Evolutionary conservation across 2,888 invertebrate genomes (phyloP).

Genomic region (Drosophila macrospina): DNA sequence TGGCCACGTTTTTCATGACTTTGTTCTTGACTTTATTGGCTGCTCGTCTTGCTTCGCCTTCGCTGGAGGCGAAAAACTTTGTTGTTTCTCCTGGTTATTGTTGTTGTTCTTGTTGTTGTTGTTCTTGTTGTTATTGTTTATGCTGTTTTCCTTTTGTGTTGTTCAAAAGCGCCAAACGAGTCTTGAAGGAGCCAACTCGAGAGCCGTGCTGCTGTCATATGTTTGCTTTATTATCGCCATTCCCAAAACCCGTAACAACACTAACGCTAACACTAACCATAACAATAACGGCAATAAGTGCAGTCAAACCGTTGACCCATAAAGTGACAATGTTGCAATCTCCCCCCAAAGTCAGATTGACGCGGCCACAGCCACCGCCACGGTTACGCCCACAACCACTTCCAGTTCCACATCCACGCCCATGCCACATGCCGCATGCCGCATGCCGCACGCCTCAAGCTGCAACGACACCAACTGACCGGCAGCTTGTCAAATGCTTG

Average conservation of each 20-base stretch:
- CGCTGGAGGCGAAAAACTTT: conserved; percentile 54
- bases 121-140: background rate
- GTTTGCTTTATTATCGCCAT: conserved; percentile 76
- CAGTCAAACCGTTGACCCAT: conserved; percentile 74
- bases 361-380: conserved; percentile 1
- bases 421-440: background rate
- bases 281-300: conserved; percentile 70
- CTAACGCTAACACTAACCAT: conserved; percentile 65
- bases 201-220: conserved; percentile 56
- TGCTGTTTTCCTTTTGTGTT: background rate
- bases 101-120: conserved; percentile 6
- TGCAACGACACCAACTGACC: conserved; percentile 6
- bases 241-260: conserved; percentile 60
- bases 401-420: background rate
- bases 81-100: conserved; percentile 30
- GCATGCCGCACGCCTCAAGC: background rate
- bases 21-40: conserved; percentile 78
- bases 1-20: conserved; percentile 76
- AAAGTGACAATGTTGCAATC: conserved; percentile 71
- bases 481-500: conserved; percentile 4
- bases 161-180: conserved; percentile 15
- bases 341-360: conserved; percentile 16
- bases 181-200: conserved; percentile 8
- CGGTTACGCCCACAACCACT: no score
- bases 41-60: conserved; percentile 45